Evolutionary conservation across 2,888 invertebrate genomes (phyloP).

Genomic region (Sturmia bella): DNA sequence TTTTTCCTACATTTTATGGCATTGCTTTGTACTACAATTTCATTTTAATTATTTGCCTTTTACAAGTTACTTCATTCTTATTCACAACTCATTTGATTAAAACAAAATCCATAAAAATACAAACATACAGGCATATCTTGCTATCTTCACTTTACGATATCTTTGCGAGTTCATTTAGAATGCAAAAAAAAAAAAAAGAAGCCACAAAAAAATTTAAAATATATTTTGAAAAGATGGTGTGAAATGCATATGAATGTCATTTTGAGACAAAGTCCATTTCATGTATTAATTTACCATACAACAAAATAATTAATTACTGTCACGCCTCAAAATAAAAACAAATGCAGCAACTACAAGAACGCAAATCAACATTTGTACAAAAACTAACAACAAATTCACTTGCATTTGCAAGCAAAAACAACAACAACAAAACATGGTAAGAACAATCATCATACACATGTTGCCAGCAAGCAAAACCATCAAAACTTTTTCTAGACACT

Average conservation of each 20-base stretch:
- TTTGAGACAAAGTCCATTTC: slow-evolving; percentile 72
- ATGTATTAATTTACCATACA: slow-evolving; percentile 73
- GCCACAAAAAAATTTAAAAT: slow-evolving; percentile 16
- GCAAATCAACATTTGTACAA: slow-evolving; percentile 47
- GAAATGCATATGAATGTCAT: slow-evolving; percentile 71
- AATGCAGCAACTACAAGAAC: slow-evolving; percentile 12
- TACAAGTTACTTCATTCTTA: slow-evolving; percentile 32
- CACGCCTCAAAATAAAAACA: slow-evolving; percentile 77
- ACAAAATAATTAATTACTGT: slow-evolving; percentile 82
- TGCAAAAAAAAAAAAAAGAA: neutral
- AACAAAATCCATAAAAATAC: slow-evolving; percentile 1
- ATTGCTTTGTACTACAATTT: slow-evolving; percentile 8
- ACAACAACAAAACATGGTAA: slow-evolving; percentile 46
- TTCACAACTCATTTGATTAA: slow-evolving; percentile 19
- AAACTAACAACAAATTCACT: slow-evolving; percentile 57
- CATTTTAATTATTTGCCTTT: slow-evolving; percentile 3
- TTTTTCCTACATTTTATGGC: neutral
- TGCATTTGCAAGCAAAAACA: slow-evolving; percentile 46
- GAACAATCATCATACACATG: slow-evolving; percentile 63
- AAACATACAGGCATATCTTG: too few species aligned
- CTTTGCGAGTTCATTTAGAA: slow-evolving; percentile 7
- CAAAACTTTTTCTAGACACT: slow-evolving; percentile 10
- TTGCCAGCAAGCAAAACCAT: slow-evolving; percentile 47
- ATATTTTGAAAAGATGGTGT: slow-evolving; percentile 58
- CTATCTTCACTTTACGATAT: slow-evolving; percentile 4